These are phyloP conservation scores for Parthenolecanium corni DNA, from an alignment of 2,888 invertebrate species.

Conservation along the genomic window DNA sequence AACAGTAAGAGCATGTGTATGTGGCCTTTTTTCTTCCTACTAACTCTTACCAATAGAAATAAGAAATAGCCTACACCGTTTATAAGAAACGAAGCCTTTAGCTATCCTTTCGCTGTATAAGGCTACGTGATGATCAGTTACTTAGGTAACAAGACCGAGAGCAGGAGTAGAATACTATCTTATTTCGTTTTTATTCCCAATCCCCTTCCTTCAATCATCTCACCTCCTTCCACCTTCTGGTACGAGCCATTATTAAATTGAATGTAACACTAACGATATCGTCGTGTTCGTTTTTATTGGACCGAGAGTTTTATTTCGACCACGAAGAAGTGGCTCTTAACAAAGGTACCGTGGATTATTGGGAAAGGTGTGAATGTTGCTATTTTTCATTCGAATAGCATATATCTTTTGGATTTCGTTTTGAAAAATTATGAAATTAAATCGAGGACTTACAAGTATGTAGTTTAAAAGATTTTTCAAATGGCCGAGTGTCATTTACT, in stretches of 20 bases:
- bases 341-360: no score
- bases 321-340: no score
- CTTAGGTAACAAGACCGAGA: slow-evolving; percentile 25
- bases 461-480: no score
- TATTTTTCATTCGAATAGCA: no score
- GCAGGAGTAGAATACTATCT: slow-evolving; percentile 24
- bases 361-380: no score
- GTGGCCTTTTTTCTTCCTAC: slow-evolving; percentile 4
- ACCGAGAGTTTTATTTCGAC: no score
- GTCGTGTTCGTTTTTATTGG: no score
- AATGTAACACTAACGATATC: slow-evolving; percentile 17
- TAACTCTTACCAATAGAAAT: slow-evolving; percentile 1
- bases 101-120: slow-evolving; percentile 16
- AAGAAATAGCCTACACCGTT: slow-evolving; percentile 1
- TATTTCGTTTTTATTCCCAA: slow-evolving; percentile 20
- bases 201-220: no score
- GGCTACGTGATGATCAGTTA: slow-evolving; percentile 24
- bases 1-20: slow-evolving; percentile 23
- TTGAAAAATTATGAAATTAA: no score
- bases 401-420: no score
- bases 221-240: neutral
- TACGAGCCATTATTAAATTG: slow-evolving; percentile 14
- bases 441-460: no score
- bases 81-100: slow-evolving; percentile 24
- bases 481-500: no score